Conservation (phyloP, 1,140 invertebrate genomes). For the Zaprionus ghesquierei region DNA sequence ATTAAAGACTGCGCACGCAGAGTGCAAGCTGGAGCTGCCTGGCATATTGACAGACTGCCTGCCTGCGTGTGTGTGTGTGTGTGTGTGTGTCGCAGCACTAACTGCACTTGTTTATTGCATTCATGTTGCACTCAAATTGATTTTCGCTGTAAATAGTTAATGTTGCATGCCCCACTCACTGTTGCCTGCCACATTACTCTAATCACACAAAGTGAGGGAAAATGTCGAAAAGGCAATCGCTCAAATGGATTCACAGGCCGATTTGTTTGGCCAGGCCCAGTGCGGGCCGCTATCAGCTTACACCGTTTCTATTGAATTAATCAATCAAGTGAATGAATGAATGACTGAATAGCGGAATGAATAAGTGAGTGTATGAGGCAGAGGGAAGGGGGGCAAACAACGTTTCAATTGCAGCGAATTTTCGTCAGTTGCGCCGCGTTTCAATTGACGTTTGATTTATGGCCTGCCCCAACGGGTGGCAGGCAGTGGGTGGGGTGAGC, state of each 20-base stretch:
- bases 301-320: constrained; percentile 68
- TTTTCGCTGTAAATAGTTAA: constrained; percentile 61
- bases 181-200: constrained; percentile 58
- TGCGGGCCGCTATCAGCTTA: constrained; percentile 1
- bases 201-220: constrained; percentile 51
- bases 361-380: neutral
- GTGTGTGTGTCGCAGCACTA: neutral
- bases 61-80: neutral
- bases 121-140: constrained; percentile 51
- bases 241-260: constrained; percentile 57
- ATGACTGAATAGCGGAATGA: neutral
- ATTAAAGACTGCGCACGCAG: constrained; percentile 52
- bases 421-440: neutral
- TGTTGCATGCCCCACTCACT: constrained; percentile 17
- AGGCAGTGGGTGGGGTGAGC: neutral
- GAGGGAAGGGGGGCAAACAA: neutral
- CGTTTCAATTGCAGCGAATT: neutral
- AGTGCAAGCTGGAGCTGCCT: neutral
- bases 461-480: neutral
- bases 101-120: constrained; percentile 26
- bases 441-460: constrained; percentile 53
- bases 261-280: constrained; percentile 7
- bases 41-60: too few relatives aligned
- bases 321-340: constrained; percentile 56
- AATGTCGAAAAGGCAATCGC: constrained; percentile 41